A percentile compares a stretch with the other conserved stretches of the same genome.
Evolutionary conservation across 2,797 vertebrate species (phyloP).

Genomic region (Onychomys arenicola): DNA sequence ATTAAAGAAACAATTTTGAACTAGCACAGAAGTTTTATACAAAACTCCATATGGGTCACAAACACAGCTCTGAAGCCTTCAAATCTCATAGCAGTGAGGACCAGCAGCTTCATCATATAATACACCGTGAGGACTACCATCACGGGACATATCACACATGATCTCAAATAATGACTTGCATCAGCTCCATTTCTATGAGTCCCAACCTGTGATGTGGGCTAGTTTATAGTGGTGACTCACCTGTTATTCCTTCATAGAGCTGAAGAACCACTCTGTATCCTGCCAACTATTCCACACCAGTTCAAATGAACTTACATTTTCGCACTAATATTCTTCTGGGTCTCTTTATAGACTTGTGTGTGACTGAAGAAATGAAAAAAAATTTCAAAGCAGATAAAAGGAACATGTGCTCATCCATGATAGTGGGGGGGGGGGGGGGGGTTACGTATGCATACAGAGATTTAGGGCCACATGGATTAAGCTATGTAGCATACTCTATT

Average conservation of each 20-base stretch:
- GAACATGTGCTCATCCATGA: not conserved
- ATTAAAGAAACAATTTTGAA: conserved; percentile 22
- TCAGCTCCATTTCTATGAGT: conserved; percentile 52
- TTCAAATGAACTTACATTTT: conserved; percentile 21
- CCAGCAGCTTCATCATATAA: conserved; percentile 36
- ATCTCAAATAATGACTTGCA: conserved; percentile 54
- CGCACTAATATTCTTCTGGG: not conserved
- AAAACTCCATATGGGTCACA: conserved; percentile 9
- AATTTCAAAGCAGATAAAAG: conserved; percentile 27
- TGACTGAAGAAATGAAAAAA: conserved; percentile 27
- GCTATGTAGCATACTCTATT: not conserved
- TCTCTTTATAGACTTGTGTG: conserved; percentile 15
- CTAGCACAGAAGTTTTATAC: not conserved
- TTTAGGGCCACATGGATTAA: not conserved
- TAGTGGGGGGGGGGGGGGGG: not conserved
- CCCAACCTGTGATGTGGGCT: not conserved
- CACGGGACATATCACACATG: not conserved
- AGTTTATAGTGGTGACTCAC: conserved; percentile 35
- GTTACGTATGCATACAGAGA: not conserved
- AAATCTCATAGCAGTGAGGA: conserved; percentile 8
- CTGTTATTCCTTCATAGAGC: conserved; percentile 39
- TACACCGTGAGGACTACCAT: not conserved
- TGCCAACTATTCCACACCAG: not conserved
- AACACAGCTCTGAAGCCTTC: not conserved
- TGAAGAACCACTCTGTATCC: conserved; percentile 30